These are phyloP conservation scores for Chauna torquata DNA, from an alignment of 2,113 vertebrate genomes.

Conservation along the genomic window DNA sequence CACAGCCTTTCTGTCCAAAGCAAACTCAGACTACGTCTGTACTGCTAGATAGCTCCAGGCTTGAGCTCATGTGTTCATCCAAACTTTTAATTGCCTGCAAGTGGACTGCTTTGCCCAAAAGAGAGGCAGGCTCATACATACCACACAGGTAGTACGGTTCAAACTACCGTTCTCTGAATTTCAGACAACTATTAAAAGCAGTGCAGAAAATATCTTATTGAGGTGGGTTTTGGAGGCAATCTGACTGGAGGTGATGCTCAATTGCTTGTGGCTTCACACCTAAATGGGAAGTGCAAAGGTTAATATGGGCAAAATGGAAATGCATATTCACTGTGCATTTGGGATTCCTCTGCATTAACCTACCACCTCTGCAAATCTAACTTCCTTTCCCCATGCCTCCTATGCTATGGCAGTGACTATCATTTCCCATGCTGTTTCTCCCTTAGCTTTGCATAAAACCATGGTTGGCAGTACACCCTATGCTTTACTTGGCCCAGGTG, in stretches of 20 bases:
- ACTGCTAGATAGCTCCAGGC: not conserved
- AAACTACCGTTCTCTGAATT: not conserved
- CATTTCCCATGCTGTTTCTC: not conserved
- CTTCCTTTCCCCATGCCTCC: not conserved
- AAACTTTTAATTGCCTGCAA: not conserved
- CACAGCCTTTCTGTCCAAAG: not conserved
- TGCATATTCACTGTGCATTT: not conserved
- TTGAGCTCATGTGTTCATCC: not conserved
- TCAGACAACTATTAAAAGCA: not conserved
- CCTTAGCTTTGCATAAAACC: not conserved
- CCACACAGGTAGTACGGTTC: not conserved
- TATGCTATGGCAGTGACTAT: not conserved
- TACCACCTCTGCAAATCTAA: not conserved
- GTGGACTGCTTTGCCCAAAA: not conserved
- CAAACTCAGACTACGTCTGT: not conserved
- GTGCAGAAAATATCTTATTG: not conserved
- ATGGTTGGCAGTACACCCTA: not conserved
- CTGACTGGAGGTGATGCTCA: not conserved
- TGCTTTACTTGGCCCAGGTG: not conserved
- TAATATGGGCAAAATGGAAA: not conserved
- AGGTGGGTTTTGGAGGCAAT: not conserved
- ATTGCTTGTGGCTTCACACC: not conserved
- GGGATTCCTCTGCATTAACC: not conserved
- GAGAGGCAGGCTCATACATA: not conserved
- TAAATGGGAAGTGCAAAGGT: not conserved